These are phyloP conservation scores for Apamea monoglypha DNA, from an alignment of 2,888 invertebrate genomes.

Conservation along the genomic window DNA sequence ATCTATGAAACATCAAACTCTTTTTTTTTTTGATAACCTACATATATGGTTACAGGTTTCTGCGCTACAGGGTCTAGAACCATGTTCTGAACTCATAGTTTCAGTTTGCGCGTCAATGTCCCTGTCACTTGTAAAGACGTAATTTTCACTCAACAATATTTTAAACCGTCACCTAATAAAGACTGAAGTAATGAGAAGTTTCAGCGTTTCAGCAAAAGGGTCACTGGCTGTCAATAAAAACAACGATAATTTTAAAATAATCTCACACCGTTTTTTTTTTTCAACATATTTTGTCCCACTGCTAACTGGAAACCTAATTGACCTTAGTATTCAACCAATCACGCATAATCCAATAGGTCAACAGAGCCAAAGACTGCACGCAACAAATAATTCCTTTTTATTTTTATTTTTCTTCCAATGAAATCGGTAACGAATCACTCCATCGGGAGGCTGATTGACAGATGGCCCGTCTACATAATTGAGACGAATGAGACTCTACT, in stretches of 20 bases:
- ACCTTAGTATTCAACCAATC: not conserved
- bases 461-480: conserved; percentile 88
- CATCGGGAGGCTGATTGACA: conserved; percentile 87
- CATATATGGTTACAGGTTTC: not conserved
- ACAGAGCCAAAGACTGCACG: conserved; percentile 49
- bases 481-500: conserved; percentile 86
- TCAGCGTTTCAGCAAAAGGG: not conserved
- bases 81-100: not conserved
- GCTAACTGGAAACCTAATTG: not conserved
- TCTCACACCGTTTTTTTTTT: no score
- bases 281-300: no score
- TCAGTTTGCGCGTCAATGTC: not conserved
- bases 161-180: not conserved
- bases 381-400: conserved; percentile 57
- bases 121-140: not conserved
- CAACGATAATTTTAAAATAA: not conserved
- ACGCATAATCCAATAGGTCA: conserved; percentile 16
- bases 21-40: not conserved
- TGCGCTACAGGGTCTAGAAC: not conserved
- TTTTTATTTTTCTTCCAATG: conserved; percentile 72
- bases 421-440: conserved; percentile 87
- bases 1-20: not conserved
- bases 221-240: not conserved
- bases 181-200: not conserved
- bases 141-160: not conserved